These are phyloP conservation scores for Staurois parvus DNA, from an alignment of 2,797 vertebrate species.

Conservation along the genomic window DNA sequence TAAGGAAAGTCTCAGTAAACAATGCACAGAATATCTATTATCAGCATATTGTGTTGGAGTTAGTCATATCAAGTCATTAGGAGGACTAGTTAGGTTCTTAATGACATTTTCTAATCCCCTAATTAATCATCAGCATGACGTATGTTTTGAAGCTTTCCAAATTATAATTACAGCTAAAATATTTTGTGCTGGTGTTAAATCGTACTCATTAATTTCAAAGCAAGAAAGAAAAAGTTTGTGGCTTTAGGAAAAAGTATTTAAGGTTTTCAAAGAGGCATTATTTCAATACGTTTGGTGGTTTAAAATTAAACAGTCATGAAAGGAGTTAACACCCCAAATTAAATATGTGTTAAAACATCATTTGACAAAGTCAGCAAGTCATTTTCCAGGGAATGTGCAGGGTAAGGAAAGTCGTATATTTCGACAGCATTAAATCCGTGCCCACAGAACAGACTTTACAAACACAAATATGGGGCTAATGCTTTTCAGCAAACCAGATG, in stretches of 20 bases:
- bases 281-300: background rate
- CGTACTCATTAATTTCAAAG: background rate
- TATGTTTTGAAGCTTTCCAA: background rate
- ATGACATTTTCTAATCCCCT: constrained; percentile 34
- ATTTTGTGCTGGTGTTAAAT: background rate
- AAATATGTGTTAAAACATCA: constrained; percentile 14
- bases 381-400: background rate
- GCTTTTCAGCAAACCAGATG: background rate
- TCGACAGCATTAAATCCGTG: background rate
- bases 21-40: background rate
- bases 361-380: constrained; percentile 13
- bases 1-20: background rate
- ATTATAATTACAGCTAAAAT: constrained; percentile 30
- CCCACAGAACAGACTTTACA: background rate
- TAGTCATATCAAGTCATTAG: constrained; percentile 19
- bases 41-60: constrained; percentile 1
- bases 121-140: constrained; percentile 41
- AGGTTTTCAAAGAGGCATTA: background rate
- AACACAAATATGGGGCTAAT: background rate
- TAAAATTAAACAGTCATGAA: constrained; percentile 10
- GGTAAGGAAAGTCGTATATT: background rate
- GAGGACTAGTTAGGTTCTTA: constrained; percentile 23
- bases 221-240: background rate
- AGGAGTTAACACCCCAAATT: constrained; percentile 26
- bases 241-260: background rate